Base-by-base conservation (phyloP, 2,888 invertebrate species). In the Agelastica alni region DNA sequence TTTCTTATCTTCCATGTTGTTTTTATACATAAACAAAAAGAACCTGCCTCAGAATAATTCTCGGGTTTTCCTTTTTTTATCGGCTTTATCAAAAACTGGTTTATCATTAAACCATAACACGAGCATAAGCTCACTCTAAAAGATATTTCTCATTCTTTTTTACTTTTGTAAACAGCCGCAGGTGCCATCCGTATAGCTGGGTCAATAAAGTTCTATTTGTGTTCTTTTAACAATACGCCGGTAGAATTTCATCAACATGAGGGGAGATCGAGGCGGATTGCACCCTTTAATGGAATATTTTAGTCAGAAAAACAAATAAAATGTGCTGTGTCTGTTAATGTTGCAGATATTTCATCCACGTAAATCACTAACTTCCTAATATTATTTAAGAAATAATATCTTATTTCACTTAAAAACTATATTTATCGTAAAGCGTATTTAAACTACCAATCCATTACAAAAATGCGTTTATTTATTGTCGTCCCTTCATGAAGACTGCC, bases 81-180 rank as follows among this genome's bases (percentile, higher is more conserved):
- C 17, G 31, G 9, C 16, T 13, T 44, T 31, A 44, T 44, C 17
- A 31, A 31, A 14, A 44, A 44, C 44, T 31, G 31, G 44, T 44
- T 44, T 31, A 44, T 44, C 18, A 44, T 44, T 44, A 44, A n/a
- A 44, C 44, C 44, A 31, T 44, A 32, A 44, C 31, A 44, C 10
- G 31, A 32, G 16, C 31, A 44, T 17, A 44, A 28, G 18, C 28
- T 20, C 44, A 18, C 44, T 44, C 31, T 31, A 14, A 31, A 44
- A 13, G 12, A 32, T 31, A 44, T 44, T 44, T 31, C 18, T 32
- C 44, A 44, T 44, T 44, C 32, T 44, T 44, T 13, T n/a, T n/a
- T n/a, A n/a, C n/a, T n/a, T n/a, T 34, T 13, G 17, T 44, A 31
- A 44, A 44, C 12, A 44, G 32, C 44, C 44, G 31, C 44, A 18